Percentiles rank a stretch among this genome's conserved stretches.
phyloP scores from a whole-genome alignment of 2,113 vertebrate species.

The Melanerpes aurifrons region DNA sequence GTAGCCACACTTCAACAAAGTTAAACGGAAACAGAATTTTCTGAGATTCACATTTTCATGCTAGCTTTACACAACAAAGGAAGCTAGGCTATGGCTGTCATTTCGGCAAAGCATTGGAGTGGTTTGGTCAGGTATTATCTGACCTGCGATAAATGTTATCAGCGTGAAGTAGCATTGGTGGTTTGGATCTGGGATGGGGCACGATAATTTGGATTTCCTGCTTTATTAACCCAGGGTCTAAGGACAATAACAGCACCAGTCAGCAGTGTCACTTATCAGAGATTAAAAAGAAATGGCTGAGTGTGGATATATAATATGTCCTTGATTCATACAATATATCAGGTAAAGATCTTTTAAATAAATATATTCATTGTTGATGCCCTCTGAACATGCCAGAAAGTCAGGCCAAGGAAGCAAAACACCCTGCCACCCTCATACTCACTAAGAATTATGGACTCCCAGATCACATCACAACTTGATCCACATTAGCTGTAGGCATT shows the following conservation, averaged over 20 bases:
- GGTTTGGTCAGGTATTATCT: not conserved
- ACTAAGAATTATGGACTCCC: not conserved
- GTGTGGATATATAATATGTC: not conserved
- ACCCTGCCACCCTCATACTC: not conserved
- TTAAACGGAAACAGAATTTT: not conserved
- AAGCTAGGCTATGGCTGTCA: not conserved
- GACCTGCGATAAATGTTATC: not conserved
- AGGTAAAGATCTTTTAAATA: not conserved
- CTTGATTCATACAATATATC: not conserved
- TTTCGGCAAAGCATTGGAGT: not conserved
- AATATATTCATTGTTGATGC: not conserved
- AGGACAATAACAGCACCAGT: not conserved
- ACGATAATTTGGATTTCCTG: not conserved
- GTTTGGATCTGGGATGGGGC: not conserved
- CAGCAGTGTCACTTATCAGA: not conserved
- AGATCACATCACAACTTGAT: rapidly evolving
- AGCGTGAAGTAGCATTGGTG: not conserved
- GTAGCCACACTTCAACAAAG: not conserved
- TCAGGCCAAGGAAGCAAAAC: not conserved
- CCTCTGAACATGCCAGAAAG: not conserved
- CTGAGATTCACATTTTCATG: not conserved
- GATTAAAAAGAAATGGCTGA: not conserved
- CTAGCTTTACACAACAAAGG: not conserved
- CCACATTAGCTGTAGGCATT: not conserved
- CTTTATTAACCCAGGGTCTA: not conserved